phyloP scores from a whole-genome alignment of 2,797 vertebrate species.

The Sebastes vulpes region DNA sequence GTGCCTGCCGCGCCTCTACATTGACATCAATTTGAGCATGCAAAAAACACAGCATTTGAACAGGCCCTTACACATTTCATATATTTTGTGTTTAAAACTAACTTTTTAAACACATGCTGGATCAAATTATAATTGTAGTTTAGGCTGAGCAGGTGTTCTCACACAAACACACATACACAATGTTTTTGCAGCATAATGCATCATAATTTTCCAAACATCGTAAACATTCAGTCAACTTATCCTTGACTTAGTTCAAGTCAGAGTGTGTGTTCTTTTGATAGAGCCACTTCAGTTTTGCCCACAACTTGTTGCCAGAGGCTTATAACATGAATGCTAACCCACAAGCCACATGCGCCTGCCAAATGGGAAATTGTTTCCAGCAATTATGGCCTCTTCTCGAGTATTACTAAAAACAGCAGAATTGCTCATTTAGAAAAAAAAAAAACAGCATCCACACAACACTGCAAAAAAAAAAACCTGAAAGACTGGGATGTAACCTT shows the following conservation, averaged over 20 bases:
- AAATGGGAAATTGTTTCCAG: slow-evolving; percentile 48
- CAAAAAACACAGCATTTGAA: no score
- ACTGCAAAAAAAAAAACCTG: slow-evolving; percentile 3
- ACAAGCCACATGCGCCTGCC: slow-evolving; percentile 7
- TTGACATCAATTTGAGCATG: no score
- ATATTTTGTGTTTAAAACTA: background rate
- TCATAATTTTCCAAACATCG: background rate
- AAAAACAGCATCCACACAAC: slow-evolving; percentile 12
- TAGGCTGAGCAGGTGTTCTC: background rate
- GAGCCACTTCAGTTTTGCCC: slow-evolving; percentile 44
- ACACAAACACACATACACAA: background rate
- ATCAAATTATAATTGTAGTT: background rate
- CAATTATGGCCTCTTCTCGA: slow-evolving; percentile 56
- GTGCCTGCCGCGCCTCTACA: no score
- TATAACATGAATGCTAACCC: slow-evolving; percentile 40
- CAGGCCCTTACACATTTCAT: background rate
- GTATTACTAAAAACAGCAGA: slow-evolving; percentile 47
- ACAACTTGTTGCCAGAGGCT: slow-evolving; percentile 45
- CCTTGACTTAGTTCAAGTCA: slow-evolving; percentile 8
- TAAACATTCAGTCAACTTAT: slow-evolving; percentile 22
- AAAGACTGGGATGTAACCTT: slow-evolving; percentile 39
- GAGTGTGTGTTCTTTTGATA: slow-evolving; percentile 7
- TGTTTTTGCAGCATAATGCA: background rate
- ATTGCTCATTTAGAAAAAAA: slow-evolving; percentile 11
- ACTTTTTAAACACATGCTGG: background rate